Percentiles rank a stretch among this genome's conserved stretches.
phyloP scores from a whole-genome alignment of 2,797 vertebrate genomes.

The Neopelma chrysocephalum region DNA sequence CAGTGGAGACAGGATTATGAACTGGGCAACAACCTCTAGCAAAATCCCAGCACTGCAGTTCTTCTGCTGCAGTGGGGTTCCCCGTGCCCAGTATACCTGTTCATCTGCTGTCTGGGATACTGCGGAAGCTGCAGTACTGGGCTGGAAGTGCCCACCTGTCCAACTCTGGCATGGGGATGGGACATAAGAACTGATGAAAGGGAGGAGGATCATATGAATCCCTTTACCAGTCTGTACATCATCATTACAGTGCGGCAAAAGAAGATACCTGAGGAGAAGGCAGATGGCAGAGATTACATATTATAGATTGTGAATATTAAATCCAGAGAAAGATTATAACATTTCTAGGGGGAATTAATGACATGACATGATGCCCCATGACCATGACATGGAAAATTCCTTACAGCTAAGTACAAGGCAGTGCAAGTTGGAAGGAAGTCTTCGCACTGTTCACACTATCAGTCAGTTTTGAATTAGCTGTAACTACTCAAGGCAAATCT shows the following conservation, averaged over 20 bases:
- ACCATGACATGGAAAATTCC: neutral
- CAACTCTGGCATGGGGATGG: neutral
- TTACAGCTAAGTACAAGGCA: neutral
- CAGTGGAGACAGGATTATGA: neutral
- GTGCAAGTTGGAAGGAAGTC: neutral
- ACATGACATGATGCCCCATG: neutral
- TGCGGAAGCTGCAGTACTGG: neutral
- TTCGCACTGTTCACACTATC: neutral
- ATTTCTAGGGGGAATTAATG: neutral
- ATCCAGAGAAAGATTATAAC: neutral
- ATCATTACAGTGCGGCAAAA: fast-evolving
- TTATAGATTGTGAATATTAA: neutral
- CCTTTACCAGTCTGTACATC: neutral
- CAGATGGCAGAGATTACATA: neutral
- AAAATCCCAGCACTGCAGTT: neutral
- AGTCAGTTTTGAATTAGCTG: neutral
- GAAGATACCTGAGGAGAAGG: neutral
- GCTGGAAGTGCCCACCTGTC: fast-evolving
- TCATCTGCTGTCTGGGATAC: neutral
- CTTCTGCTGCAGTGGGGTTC: neutral
- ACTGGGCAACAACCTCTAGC: neutral
- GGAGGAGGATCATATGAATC: neutral
- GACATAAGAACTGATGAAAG: neutral
- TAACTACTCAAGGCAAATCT: neutral
- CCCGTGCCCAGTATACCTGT: fast-evolving